A percentile compares a stretch with the other conserved stretches of the same genome.
phyloP scores from a whole-genome alignment of 2,797 vertebrate species.

The Catamblyrhynchus diadema region DNA sequence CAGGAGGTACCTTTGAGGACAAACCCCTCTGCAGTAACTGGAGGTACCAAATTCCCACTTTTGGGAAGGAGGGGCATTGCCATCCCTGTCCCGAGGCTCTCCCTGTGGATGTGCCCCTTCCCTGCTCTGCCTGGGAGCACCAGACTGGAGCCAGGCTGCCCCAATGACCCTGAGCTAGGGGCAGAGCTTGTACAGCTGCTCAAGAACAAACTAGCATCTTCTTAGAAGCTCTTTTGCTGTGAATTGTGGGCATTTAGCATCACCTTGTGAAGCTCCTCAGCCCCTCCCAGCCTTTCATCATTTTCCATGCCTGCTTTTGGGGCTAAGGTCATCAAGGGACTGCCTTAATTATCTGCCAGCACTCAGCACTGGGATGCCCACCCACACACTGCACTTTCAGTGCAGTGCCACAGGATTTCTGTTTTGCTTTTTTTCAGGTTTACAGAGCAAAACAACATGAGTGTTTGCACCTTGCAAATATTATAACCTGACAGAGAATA shows the following conservation, averaged over 20 bases:
- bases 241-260: neutral
- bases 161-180: accelerated
- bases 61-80: neutral
- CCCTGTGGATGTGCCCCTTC: neutral
- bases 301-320: neutral
- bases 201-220: neutral
- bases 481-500: neutral
- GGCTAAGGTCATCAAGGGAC: neutral
- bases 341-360: neutral
- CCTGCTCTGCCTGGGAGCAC: neutral
- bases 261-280: neutral
- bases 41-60: neutral
- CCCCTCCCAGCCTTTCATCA: neutral
- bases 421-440: neutral
- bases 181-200: neutral
- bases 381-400: neutral
- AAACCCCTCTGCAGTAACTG: neutral
- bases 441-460: neutral
- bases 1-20: neutral
- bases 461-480: neutral
- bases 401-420: accelerated
- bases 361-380: neutral
- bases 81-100: neutral
- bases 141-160: neutral
- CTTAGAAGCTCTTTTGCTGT: neutral